Percentiles rank a stretch among this genome's conserved stretches.
Evolutionary conservation across 2,113 vertebrate species (phyloP).

Genomic region (Dascyllus trimaculatus): DNA sequence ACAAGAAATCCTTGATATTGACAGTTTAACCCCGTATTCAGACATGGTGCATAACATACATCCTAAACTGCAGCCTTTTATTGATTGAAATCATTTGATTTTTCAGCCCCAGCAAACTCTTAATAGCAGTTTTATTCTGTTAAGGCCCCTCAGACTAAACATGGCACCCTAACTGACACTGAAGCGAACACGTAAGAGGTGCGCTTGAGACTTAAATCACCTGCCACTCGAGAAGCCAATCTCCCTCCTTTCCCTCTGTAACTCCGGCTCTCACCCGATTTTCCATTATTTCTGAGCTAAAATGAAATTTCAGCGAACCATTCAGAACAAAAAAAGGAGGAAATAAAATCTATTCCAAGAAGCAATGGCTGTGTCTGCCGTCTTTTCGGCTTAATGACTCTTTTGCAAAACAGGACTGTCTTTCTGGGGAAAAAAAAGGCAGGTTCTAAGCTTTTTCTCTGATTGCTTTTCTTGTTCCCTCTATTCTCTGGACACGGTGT

Average conservation of each 20-base stretch:
- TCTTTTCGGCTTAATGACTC: slow-evolving; percentile 67
- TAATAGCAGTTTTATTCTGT: no score
- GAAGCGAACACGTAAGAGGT: slow-evolving; percentile 14
- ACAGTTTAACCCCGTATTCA: no score
- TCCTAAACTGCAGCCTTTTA: no score
- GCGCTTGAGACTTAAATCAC: slow-evolving; percentile 50
- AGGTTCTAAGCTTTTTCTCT: slow-evolving; percentile 55
- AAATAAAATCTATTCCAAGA: slow-evolving; percentile 66
- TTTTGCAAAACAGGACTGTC: slow-evolving; percentile 31
- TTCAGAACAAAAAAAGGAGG: slow-evolving; percentile 48
- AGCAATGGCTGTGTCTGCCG: slow-evolving; percentile 31
- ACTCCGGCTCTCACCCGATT: slow-evolving; percentile 36
- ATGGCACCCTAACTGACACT: not conserved
- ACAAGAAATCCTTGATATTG: no score
- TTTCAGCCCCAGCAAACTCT: no score
- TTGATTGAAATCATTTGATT: no score
- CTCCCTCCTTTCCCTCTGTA: slow-evolving; percentile 3
- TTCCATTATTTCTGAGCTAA: slow-evolving; percentile 60
- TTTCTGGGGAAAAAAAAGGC: slow-evolving; percentile 3
- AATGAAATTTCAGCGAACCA: slow-evolving; percentile 75
- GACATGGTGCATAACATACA: no score
- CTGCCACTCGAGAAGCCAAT: slow-evolving; percentile 15
- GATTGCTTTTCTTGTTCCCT: slow-evolving; percentile 70
- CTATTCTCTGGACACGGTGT: slow-evolving; percentile 10
- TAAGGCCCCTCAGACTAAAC: not conserved